phyloP scores from a whole-genome alignment of 2,113 vertebrate species.

The Syrrhaptes paradoxus region DNA sequence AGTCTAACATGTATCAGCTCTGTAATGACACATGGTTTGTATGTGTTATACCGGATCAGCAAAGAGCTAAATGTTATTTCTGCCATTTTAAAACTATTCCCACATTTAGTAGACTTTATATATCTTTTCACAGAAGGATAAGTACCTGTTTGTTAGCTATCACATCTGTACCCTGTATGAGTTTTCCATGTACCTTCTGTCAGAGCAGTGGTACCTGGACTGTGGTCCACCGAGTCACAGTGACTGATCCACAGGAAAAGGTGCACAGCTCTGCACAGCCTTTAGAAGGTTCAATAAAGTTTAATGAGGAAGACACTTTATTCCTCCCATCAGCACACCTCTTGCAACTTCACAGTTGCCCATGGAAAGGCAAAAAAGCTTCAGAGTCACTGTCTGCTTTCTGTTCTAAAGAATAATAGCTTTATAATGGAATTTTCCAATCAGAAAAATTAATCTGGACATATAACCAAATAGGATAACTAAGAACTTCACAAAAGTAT shows the following conservation, averaged over 20 bases:
- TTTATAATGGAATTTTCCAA: not conserved
- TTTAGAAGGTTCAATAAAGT: not conserved
- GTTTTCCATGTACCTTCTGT: not conserved
- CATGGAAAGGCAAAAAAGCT: not conserved
- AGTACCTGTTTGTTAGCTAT: not conserved
- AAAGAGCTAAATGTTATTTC: not conserved
- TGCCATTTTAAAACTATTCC: not conserved
- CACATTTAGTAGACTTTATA: not conserved
- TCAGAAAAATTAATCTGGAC: not conserved
- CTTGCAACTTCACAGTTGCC: not conserved
- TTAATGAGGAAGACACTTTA: not conserved
- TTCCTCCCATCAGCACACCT: not conserved
- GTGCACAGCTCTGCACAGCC: not conserved
- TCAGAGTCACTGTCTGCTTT: not conserved
- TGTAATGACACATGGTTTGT: not conserved
- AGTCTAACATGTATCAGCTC: not conserved
- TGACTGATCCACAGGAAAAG: not conserved
- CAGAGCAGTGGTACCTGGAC: not conserved
- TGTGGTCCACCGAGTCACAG: not conserved
- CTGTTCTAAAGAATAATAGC: not conserved
- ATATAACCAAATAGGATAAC: not conserved
- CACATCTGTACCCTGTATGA: not conserved
- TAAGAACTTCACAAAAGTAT: not conserved
- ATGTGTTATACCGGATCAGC: not conserved
- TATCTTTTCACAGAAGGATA: not conserved